phyloP scores from a whole-genome alignment of 2,113 vertebrate species.

The Pseudopipra pipra region DNA sequence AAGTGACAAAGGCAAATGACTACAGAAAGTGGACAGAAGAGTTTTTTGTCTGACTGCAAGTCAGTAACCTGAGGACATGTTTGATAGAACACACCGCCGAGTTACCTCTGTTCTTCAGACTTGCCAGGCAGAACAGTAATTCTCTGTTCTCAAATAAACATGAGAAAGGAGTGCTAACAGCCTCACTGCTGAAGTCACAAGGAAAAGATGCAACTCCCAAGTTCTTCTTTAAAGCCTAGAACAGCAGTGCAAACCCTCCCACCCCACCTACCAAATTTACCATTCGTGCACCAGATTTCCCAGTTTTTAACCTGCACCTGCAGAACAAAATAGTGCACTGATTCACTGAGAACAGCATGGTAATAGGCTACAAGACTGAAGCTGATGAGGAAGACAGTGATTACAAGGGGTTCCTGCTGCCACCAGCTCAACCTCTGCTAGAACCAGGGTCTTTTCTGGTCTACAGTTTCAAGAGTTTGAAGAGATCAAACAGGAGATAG shows the following conservation, averaged over 20 bases:
- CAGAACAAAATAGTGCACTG: background rate
- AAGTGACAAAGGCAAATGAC: background rate
- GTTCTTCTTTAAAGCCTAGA: background rate
- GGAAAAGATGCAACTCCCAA: background rate
- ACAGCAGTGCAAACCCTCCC: background rate
- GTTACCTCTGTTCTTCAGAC: background rate
- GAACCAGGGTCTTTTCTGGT: background rate
- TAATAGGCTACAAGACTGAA: accelerated
- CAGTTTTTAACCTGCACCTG: background rate
- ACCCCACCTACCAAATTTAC: background rate
- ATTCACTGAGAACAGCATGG: background rate
- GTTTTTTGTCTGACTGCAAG: background rate
- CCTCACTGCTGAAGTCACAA: background rate
- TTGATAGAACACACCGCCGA: background rate
- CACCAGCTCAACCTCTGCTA: background rate
- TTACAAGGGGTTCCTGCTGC: background rate
- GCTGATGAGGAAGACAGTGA: background rate
- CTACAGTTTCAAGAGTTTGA: background rate
- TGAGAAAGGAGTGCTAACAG: background rate
- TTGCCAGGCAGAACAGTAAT: background rate
- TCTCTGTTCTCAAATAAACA: background rate
- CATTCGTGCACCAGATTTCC: background rate
- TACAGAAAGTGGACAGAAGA: background rate
- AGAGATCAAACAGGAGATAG: background rate
- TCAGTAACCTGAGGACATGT: background rate